phyloP scores from a whole-genome alignment of 2,888 invertebrate species.

The Harmothoe impar region DNA sequence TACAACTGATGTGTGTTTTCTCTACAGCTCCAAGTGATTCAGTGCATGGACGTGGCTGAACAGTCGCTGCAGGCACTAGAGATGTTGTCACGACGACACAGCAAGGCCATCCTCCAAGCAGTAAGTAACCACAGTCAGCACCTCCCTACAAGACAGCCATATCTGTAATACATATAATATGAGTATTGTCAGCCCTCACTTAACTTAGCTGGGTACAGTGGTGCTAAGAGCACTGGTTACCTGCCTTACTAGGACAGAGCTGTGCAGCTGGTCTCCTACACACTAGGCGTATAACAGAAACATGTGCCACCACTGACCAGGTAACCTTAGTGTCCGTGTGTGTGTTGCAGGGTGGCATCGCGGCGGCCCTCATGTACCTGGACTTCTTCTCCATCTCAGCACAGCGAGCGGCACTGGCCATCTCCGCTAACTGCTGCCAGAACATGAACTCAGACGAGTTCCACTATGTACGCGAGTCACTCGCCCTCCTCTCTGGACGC shows the following conservation, averaged over 20 bases:
- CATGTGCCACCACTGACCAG: too few species aligned
- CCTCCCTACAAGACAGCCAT: background rate
- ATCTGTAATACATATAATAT: background rate
- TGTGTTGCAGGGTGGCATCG: slow-evolving; percentile 93
- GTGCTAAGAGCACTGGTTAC: background rate
- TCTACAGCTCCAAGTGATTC: slow-evolving; percentile 92
- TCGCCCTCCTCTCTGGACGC: slow-evolving; percentile 91
- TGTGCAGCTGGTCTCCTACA: too few species aligned
- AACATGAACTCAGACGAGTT: slow-evolving; percentile 97
- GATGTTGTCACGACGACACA: slow-evolving; percentile 97
- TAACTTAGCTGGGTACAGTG: background rate
- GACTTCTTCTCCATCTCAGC: slow-evolving; percentile 99
- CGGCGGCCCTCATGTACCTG: slow-evolving; percentile 96
- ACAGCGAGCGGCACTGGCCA: slow-evolving; percentile 96
- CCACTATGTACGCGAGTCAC: slow-evolving; percentile 93
- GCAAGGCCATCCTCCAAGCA: slow-evolving; percentile 92
- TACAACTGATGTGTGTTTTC: too few species aligned
- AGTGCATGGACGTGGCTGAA: slow-evolving; percentile 99
- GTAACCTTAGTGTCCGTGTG: too few species aligned
- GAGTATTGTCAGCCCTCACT: background rate
- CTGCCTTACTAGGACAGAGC: too few species aligned
- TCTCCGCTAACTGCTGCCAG: slow-evolving; percentile 98
- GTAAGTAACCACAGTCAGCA: slow-evolving; percentile 74
- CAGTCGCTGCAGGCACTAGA: slow-evolving; percentile 98
- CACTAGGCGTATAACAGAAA: too few species aligned